A percentile compares a stretch with the other conserved stretches of the same genome.
These are phyloP conservation scores for Sisyra terminalis DNA, from an alignment of 2,888 invertebrate species.

Conservation along the genomic window DNA sequence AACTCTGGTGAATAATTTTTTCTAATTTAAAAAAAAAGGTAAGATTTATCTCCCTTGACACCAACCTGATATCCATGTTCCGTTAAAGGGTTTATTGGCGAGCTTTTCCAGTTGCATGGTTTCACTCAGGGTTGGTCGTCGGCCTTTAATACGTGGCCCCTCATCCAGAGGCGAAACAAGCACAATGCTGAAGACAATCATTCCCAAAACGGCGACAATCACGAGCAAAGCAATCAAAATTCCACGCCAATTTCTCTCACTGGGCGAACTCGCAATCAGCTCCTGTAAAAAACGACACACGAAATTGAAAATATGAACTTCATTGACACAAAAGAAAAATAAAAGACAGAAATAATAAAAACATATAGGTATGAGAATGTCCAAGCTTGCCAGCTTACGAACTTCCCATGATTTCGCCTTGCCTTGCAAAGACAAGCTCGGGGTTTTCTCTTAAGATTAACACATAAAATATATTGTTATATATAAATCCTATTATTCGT, in stretches of 20 bases:
- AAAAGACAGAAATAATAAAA: too few relatives aligned
- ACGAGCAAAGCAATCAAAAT: slow-evolving; percentile 85
- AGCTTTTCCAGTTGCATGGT: slow-evolving; percentile 23
- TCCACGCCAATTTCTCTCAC: slow-evolving; percentile 86
- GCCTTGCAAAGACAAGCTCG: too few relatives aligned
- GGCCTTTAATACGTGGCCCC: slow-evolving; percentile 48
- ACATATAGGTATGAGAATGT: too few relatives aligned
- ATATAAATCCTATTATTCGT: too few relatives aligned
- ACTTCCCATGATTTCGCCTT: too few relatives aligned
- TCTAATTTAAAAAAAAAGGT: background rate
- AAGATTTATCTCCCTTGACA: slow-evolving; percentile 11
- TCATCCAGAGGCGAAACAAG: slow-evolving; percentile 68
- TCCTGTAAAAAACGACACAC: slow-evolving; percentile 43
- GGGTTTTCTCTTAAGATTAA: too few relatives aligned
- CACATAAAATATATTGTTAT: too few relatives aligned
- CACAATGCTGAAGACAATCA: slow-evolving; percentile 83
- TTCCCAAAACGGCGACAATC: slow-evolving; percentile 72
- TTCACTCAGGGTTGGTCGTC: slow-evolving; percentile 52
- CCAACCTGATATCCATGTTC: slow-evolving; percentile 56
- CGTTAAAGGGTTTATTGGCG: slow-evolving; percentile 50
- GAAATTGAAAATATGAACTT: background rate
- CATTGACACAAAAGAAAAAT: too few relatives aligned
- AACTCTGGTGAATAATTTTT: background rate
- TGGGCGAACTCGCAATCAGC: slow-evolving; percentile 71
- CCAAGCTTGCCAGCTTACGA: too few relatives aligned